A percentile compares a stretch with the other conserved stretches of the same genome.
These are phyloP conservation scores for Acanthopagrus latus DNA, from an alignment of 2,797 vertebrate species.

Conservation along the genomic window DNA sequence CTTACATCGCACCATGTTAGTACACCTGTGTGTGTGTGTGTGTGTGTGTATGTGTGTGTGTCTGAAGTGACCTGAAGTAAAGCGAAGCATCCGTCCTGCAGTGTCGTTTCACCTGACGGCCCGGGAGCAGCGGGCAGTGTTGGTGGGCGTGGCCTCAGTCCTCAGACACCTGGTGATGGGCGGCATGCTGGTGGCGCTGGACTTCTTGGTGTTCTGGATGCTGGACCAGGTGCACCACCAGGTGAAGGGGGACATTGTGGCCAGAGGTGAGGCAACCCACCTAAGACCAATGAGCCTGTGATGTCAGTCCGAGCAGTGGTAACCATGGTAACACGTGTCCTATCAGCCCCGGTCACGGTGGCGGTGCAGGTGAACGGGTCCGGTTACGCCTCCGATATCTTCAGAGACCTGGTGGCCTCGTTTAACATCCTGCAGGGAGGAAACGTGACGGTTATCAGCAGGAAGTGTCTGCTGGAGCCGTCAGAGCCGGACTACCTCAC, in stretches of 20 bases:
- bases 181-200: constrained; percentile 83
- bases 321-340: background rate
- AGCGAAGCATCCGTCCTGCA: constrained; percentile 50
- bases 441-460: constrained; percentile 89
- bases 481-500: constrained; percentile 78
- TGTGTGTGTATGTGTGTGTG: constrained; percentile 15
- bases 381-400: constrained; percentile 89
- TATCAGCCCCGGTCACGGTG: constrained; percentile 83
- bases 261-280: constrained; percentile 81
- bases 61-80: background rate
- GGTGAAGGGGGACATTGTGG: constrained; percentile 84
- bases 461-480: constrained; percentile 84
- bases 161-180: constrained; percentile 80
- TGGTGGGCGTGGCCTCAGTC: constrained; percentile 69
- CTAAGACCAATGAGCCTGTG: rapidly evolving
- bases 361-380: constrained; percentile 84
- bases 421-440: constrained; percentile 87
- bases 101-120: constrained; percentile 78
- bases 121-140: constrained; percentile 71
- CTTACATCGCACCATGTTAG: constrained; percentile 88
- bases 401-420: constrained; percentile 85
- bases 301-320: background rate
- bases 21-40: constrained; percentile 4
- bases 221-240: constrained; percentile 89
- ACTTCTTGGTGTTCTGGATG: constrained; percentile 92